A percentile compares a stretch with the other conserved stretches of the same genome.
These are phyloP conservation scores for Pontoporia blainvillei DNA, from an alignment of 2,113 vertebrate genomes.

Conservation along the genomic window DNA sequence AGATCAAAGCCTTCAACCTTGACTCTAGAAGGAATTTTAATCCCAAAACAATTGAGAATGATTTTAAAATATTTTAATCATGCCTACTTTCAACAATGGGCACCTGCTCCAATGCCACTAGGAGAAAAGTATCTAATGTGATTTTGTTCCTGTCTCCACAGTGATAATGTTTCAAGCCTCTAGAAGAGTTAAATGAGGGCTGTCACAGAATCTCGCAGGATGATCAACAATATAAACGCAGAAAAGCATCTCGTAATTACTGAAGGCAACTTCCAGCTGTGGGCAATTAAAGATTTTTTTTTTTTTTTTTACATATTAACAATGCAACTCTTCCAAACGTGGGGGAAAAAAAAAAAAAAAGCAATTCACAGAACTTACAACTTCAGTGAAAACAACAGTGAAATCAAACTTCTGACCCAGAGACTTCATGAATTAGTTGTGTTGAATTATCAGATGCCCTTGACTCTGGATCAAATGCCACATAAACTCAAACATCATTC, in stretches of 20 bases:
- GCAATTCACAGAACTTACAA: neutral
- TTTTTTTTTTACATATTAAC: conserved; percentile 48
- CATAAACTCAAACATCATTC: neutral
- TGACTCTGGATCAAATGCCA: neutral
- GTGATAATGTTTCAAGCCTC: conserved; percentile 39
- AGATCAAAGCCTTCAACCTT: conserved; percentile 25
- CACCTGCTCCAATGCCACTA: neutral
- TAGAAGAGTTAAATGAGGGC: conserved; percentile 26
- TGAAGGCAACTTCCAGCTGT: conserved; percentile 58
- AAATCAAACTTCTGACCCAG: conserved; percentile 36
- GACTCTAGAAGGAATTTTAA: conserved; percentile 47
- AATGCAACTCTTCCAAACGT: conserved; percentile 21
- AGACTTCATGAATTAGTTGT: neutral
- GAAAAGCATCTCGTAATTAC: conserved; percentile 48
- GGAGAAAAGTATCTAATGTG: neutral
- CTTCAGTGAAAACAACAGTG: neutral
- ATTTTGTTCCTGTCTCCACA: conserved; percentile 31
- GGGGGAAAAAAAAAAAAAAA: neutral
- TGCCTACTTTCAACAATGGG: conserved; percentile 38
- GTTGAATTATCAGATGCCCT: neutral
- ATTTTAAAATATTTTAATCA: conserved; percentile 49
- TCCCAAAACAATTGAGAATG: conserved; percentile 8
- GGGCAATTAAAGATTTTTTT: conserved; percentile 62
- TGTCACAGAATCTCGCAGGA: conserved; percentile 40
- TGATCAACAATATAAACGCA: conserved; percentile 48